A percentile compares a stretch with the other conserved stretches of the same genome.
Conservation (phyloP, 2,797 vertebrate species). For the Pogoniulus pusillus region DNA sequence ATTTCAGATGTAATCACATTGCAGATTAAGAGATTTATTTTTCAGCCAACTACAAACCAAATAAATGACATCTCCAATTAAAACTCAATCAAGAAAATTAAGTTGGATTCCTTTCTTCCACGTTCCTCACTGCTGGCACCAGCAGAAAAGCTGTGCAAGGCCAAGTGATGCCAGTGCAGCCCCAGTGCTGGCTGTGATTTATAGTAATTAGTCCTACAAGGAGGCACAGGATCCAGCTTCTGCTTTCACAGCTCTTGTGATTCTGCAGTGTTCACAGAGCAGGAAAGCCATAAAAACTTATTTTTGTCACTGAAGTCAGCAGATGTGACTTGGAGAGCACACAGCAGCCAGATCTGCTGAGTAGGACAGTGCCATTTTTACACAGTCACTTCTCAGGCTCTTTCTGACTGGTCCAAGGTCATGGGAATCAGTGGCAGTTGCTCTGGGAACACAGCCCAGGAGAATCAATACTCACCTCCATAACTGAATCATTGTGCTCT, state of each 20-base stretch:
- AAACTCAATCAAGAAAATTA: neutral
- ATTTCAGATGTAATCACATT: neutral
- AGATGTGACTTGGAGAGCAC: slow-evolving; percentile 45
- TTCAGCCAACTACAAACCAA: neutral
- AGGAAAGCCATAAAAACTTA: slow-evolving; percentile 25
- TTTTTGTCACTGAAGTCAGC: slow-evolving; percentile 57
- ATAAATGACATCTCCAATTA: neutral
- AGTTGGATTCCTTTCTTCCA: neutral
- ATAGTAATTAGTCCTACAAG: neutral
- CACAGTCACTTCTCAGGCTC: neutral
- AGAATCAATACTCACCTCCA: neutral
- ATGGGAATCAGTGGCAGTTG: neutral
- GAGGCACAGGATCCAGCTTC: neutral
- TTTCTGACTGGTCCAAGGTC: slow-evolving; percentile 54
- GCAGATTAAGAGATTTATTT: neutral
- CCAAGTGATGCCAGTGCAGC: neutral
- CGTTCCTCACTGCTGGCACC: neutral
- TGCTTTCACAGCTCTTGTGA: neutral
- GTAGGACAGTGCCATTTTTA: slow-evolving; percentile 57
- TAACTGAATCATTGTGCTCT: neutral
- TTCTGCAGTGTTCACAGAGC: slow-evolving; percentile 21
- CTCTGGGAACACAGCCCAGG: slow-evolving; percentile 23
- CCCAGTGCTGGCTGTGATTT: neutral
- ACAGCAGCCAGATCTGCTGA: slow-evolving; percentile 53
- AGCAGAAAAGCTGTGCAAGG: neutral